Base-by-base conservation (phyloP, 2,113 vertebrate genomes). In the Mus pahari region DNA sequence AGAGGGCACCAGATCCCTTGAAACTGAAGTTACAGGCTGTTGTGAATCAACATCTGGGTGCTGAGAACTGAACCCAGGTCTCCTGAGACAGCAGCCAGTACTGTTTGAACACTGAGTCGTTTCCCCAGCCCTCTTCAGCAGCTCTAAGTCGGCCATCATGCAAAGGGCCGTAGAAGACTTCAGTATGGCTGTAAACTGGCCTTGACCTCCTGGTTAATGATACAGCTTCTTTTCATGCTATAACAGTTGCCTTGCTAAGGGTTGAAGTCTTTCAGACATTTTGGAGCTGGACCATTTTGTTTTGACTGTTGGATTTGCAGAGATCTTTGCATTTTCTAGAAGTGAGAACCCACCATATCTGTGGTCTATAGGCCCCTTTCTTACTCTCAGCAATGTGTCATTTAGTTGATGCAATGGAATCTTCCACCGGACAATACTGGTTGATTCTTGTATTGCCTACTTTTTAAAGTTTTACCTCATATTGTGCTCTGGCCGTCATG, bases 401-500 rank as follows among this genome's bases (percentile, higher is more conserved):
- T 45, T 16, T 4, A 60, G 2, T 3, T 24, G 20, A 16, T 45
- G 0, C 19, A 19, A 7, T 10, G 7, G 50, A 1, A 22, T 45
- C 84, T 75, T 9, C 22, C 20, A 10, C 7, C 4, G 22, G 82
- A 53, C 26, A 3, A 1, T 3, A 0, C 17, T 4, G 13, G 12
- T 19, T n/a, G 0, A 3, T 33, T 1, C 20, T 4, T 53, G 22
- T 42, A 3, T 28, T 1, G 7, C 14, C 36, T 13, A 3, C 3
- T 2, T 31, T 58, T 31, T 53, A 28, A 81, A 0, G 19, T 24
- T 13, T 13, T 24, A 31, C 39, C 13, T 20, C 1, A 0, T 60
- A 60, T 6, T 28, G n/a, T 16, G 16, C 68, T 60, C 42, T 13
- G 7, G 12, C 6, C 1, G 13, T 39, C 5, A 0, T 5, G 2